Base-by-base conservation (phyloP, 2,888 invertebrate species). In the Pristionchus entomophagus region DNA sequence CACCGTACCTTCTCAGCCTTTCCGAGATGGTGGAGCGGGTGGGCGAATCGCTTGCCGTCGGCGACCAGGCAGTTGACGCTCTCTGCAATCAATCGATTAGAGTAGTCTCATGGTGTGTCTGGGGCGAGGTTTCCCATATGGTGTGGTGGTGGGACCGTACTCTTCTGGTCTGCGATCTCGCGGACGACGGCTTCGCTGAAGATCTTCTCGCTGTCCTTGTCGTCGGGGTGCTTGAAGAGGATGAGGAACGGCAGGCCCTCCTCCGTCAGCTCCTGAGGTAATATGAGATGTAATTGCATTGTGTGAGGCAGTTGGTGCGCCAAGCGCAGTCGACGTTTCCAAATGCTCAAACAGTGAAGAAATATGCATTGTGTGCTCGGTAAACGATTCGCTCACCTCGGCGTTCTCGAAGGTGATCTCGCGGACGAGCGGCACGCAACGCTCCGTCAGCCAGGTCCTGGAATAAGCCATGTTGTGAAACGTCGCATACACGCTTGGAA, bases 341-440 rank as follows among this genome's bases (percentile, higher is more conserved):
- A 8, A 86, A 35, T 87, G 94, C 94, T 26, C 45, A 26, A 80
- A 51, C 1, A 32, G 10, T 4, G 19, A 22, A 22, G 2, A 80
- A 80, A 51, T 29, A 38, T 38, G n/a, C 56, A 38, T 26, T 41
- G 73, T 41, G 73, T 73, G 69, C 41, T n/a, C 26, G 12, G 73
- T 41, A 41, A 41, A 45, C 45, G 73, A 29, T 51, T 80, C 29
- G 6, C 77, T 19, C n/a, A 84, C 83, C 94, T 99, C 99, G 1
- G 99, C 99, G 95, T 99, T 99, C 94, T 99, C 98, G 94, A 99
- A 99, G 0, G 99, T 99, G 87, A 99, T 99, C 94, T 99, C 99
- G 85, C 99, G 95, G 0, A 99, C 99, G 22, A 99, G 95, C 0
- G 99, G 98, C 59, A 99, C 96, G 94, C 99, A 99, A 93, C 97